Percentiles rank a stretch among this genome's conserved stretches.
Conservation (phyloP, 2,797 vertebrate species). For the Sebastiscus tertius region DNA sequence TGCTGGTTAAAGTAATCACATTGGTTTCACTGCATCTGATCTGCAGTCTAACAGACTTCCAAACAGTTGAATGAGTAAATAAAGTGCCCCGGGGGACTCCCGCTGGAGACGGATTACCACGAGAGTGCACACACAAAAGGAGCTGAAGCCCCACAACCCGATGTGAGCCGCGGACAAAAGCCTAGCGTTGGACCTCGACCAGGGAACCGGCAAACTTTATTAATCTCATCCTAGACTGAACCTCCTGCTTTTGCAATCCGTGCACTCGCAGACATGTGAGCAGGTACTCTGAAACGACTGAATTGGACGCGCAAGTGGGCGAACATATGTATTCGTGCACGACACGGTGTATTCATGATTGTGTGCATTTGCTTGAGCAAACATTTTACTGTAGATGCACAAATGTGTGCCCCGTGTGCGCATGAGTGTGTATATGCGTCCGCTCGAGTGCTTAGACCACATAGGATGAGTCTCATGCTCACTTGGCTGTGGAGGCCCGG, state of each 20-base stretch:
- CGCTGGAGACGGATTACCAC: conserved; percentile 87
- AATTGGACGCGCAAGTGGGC: neutral
- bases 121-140: conserved; percentile 85
- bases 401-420: conserved; percentile 9
- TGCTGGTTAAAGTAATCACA: conserved; percentile 88
- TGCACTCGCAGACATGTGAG: conserved; percentile 28
- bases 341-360: neutral
- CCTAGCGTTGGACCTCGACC: conserved; percentile 73
- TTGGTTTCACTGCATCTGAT: conserved; percentile 91
- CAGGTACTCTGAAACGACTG: conserved; percentile 15
- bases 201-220: conserved; percentile 76
- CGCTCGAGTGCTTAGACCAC: conserved; percentile 72
- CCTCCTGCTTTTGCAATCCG: conserved; percentile 41
- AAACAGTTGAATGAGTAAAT: conserved; percentile 92
- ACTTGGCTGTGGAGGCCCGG: conserved; percentile 83
- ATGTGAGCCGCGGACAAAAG: conserved; percentile 72
- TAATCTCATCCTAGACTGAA: conserved; percentile 74
- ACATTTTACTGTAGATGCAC: conserved; percentile 29
- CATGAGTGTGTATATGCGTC: conserved; percentile 33
- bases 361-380: conserved; percentile 20
- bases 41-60: conserved; percentile 90
- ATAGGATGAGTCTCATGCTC: conserved; percentile 84
- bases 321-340: neutral
- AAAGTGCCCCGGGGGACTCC: conserved; percentile 87
- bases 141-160: conserved; percentile 84